Evolutionary conservation across 2,113 vertebrate genomes (phyloP).

Genomic region (Glareola pratincola): DNA sequence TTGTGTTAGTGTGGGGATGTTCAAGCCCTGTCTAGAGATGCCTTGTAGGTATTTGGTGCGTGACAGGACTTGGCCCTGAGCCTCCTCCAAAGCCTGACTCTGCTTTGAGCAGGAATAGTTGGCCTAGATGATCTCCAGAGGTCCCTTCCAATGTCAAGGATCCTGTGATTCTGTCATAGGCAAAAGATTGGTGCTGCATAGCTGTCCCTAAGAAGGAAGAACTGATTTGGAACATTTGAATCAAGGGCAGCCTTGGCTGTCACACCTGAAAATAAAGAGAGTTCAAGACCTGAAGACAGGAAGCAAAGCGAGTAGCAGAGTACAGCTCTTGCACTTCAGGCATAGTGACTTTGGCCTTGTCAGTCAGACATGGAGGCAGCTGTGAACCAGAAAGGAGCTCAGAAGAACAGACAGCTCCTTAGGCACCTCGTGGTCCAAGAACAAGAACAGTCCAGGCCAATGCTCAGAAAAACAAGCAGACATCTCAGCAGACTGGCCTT

Average conservation of each 20-base stretch:
- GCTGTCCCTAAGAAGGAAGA: neutral
- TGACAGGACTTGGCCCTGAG: neutral
- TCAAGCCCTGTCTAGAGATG: neutral
- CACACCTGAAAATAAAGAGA: no score
- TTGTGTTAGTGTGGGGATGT: neutral
- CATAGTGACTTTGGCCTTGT: neutral
- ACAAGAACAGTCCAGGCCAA: neutral
- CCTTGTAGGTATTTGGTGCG: neutral
- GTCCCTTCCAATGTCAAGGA: neutral
- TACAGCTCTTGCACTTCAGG: no score
- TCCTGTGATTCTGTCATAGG: neutral
- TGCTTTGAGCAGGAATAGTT: neutral
- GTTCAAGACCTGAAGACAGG: no score
- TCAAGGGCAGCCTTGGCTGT: no score
- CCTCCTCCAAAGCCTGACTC: neutral
- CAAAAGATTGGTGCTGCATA: neutral
- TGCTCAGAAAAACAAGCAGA: neutral
- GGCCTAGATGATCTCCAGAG: no score
- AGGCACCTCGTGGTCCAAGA: neutral
- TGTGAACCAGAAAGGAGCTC: neutral
- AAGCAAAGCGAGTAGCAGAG: no score
- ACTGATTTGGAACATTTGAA: no score
- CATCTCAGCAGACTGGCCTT: no score
- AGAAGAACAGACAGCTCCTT: neutral
- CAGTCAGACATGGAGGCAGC: neutral